Percentiles rank a stretch among this genome's conserved stretches.
phyloP scores from a whole-genome alignment of 2,797 vertebrate genomes.

The Fratercula arctica region DNA sequence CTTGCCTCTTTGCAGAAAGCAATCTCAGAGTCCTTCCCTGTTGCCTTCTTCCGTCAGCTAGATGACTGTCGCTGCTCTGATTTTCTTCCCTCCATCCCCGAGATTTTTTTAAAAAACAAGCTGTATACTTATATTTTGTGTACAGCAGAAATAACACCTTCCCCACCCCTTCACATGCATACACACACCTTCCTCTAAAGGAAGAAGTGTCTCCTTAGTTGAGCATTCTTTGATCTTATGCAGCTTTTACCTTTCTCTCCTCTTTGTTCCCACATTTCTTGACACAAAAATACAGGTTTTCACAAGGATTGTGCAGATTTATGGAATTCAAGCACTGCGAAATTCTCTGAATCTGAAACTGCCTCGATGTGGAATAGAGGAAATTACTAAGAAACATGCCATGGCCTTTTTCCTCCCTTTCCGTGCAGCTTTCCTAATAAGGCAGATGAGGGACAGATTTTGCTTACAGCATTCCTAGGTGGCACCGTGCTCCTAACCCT shows the following conservation, averaged over 20 bases:
- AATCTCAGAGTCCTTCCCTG: background rate
- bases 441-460: conserved; percentile 11
- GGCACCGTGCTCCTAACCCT: background rate
- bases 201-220: background rate
- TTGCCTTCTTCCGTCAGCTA: background rate
- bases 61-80: background rate
- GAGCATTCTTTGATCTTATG: background rate
- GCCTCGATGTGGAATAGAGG: background rate
- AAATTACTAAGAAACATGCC: background rate
- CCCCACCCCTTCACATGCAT: background rate
- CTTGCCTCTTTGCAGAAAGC: background rate
- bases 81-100: background rate
- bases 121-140: background rate
- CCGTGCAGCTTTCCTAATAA: background rate
- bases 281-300: background rate
- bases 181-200: background rate
- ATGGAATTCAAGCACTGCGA: background rate
- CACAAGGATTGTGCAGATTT: background rate
- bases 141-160: background rate
- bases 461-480: background rate
- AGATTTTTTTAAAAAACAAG: background rate
- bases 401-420: background rate
- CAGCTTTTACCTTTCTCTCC: background rate
- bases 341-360: background rate
- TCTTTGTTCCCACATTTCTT: background rate